Conservation (phyloP, 2,888 invertebrate species). For the Megalurothrips usitatus region DNA sequence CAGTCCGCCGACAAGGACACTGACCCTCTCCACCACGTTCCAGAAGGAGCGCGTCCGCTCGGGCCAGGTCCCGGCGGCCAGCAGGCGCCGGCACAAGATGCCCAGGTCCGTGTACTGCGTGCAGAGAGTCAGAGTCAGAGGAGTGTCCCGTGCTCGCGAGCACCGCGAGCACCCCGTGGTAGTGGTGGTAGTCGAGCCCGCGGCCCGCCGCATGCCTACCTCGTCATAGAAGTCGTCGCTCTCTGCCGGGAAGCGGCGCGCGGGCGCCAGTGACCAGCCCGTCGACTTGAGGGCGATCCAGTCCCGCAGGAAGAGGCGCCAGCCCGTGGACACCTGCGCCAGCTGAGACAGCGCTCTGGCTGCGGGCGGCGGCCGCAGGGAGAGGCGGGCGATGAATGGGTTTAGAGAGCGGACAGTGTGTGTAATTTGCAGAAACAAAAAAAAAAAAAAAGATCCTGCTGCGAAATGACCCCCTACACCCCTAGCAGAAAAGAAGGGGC, state of each 20-base stretch:
- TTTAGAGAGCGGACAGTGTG: no score
- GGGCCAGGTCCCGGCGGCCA: not conserved
- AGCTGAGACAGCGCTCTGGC: not conserved
- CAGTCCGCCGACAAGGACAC: not conserved
- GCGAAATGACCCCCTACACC: no score
- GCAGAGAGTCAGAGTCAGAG: not conserved
- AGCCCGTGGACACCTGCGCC: not conserved
- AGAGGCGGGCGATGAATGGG: not conserved
- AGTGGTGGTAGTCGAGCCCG: not conserved
- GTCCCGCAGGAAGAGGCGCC: not conserved
- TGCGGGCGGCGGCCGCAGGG: not conserved
- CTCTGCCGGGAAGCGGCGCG: not conserved
- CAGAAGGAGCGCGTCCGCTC: not conserved
- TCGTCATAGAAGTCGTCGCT: not conserved
- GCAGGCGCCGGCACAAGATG: not conserved
- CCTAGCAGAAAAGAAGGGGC: no score
- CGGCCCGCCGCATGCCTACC: not conserved
- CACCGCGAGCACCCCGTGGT: no score
- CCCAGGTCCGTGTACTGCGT: constrained; percentile 11
- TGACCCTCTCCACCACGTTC: not conserved
- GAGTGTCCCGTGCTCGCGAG: not conserved
- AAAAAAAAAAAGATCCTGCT: no score
- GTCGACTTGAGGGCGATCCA: not conserved
- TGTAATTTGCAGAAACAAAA: no score
- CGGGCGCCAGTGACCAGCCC: not conserved